These are phyloP conservation scores for Epistrophe eligans DNA, from an alignment of 2,888 invertebrate species.

Conservation along the genomic window DNA sequence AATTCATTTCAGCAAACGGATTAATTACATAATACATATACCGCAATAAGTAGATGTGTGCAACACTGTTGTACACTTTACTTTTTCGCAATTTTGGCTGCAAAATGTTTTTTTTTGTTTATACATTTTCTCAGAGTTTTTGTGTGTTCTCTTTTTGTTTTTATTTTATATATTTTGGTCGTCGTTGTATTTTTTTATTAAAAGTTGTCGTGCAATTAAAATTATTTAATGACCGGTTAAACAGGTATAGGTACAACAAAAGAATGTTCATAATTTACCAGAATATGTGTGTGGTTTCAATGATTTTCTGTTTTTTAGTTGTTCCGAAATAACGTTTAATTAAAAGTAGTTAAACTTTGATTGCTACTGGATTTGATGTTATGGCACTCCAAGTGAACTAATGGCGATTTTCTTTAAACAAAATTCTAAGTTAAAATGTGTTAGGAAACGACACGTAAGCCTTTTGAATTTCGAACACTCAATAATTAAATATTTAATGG, in stretches of 20 bases:
- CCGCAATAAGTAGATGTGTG: background rate
- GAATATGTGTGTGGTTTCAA: slow-evolving; percentile 64
- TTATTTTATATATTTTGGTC: slow-evolving; percentile 21
- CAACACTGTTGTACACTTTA: background rate
- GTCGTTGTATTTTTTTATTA: slow-evolving; percentile 39
- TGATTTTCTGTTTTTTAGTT: slow-evolving; percentile 55
- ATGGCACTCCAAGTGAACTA: slow-evolving; percentile 58
- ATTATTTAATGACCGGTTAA: slow-evolving; percentile 69
- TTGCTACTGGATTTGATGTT: slow-evolving; percentile 64
- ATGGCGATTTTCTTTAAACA: slow-evolving; percentile 28
- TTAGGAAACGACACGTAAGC: background rate
- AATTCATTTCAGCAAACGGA: too few species aligned
- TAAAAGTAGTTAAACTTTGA: slow-evolving; percentile 71
- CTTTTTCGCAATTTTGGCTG: slow-evolving; percentile 12
- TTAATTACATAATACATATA: too few species aligned
- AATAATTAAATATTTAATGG: slow-evolving; percentile 60
- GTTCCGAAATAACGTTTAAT: slow-evolving; percentile 72
- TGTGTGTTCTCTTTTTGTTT: slow-evolving; percentile 4
- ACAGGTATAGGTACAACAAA: slow-evolving; percentile 65
- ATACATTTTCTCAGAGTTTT: slow-evolving; percentile 60
- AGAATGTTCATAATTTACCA: slow-evolving; percentile 50
- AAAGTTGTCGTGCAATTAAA: slow-evolving; percentile 69
- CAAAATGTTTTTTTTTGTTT: slow-evolving; percentile 4
- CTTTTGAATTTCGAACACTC: slow-evolving; percentile 57
- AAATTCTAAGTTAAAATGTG: slow-evolving; percentile 2